Conservation (phyloP, 1,140 invertebrate genomes). For the Druon quercuslanigerum region DNA sequence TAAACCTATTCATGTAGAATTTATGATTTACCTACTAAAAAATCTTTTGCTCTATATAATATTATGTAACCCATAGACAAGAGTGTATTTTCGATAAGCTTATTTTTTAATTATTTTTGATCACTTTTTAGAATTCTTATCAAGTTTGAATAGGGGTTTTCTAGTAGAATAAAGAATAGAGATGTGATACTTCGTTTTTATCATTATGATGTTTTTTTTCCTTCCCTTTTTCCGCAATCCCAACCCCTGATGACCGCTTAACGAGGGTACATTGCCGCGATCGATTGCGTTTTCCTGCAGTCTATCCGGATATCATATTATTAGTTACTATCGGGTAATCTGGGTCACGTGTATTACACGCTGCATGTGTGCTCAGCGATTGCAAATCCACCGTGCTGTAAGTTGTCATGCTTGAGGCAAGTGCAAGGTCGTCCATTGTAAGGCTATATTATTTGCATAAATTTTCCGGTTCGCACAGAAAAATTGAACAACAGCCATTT, state of each 20-base stretch:
- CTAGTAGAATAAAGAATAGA: too few relatives aligned
- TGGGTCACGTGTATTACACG: constrained; percentile 42
- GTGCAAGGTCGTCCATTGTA: constrained; percentile 32
- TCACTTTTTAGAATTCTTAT: too few relatives aligned
- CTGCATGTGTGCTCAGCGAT: constrained; percentile 11
- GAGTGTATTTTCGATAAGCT: too few relatives aligned
- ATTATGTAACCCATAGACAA: too few relatives aligned
- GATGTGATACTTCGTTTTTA: not conserved
- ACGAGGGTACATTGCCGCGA: constrained; percentile 41
- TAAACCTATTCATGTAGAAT: too few relatives aligned
- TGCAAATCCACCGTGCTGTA: constrained; percentile 23
- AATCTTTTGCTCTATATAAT: too few relatives aligned
- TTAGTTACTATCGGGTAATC: constrained; percentile 45
- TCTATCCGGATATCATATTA: constrained; percentile 47
- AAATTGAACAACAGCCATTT: constrained; percentile 8
- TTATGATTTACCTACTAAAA: too few relatives aligned
- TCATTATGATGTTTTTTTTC: not conserved
- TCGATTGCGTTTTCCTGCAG: constrained; percentile 44
- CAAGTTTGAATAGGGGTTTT: too few relatives aligned
- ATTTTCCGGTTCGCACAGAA: not conserved
- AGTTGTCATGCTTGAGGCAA: constrained; percentile 36
- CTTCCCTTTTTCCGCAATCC: constrained; percentile 4
- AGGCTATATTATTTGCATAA: constrained; percentile 17
- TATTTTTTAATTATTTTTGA: too few relatives aligned
- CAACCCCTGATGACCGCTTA: constrained; percentile 1